Base-by-base conservation (phyloP, 2,888 invertebrate genomes). In the Lacanobia wlatinum region DNA sequence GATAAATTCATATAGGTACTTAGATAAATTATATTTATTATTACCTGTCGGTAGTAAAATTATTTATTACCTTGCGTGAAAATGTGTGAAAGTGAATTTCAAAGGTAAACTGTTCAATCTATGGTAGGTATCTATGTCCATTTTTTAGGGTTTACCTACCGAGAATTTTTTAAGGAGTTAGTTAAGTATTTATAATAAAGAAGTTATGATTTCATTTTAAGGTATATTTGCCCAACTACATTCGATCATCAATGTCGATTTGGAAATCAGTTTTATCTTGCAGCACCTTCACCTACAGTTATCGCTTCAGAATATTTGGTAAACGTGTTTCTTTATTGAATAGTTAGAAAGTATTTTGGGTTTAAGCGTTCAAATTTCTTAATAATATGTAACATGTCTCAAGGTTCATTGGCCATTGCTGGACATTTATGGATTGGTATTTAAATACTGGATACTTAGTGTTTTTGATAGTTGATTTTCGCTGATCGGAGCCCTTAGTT, bases 301-400 rank as follows among this genome's bases (percentile, higher is more conserved):
- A 67, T 2, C 16, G 58, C 43, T 48, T 40, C 38, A n/a, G 9
- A 59, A 23, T 62, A 70, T 70, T 78, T 61, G 10, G 28, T 70
- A 61, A 71, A 65, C 60, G 28, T 53, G 64, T 76, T 65, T 23
- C 46, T 38, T 12, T 63, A 78, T 28, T 43, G 21, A 71, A 46
- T 46, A 78, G 46, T 70, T 65, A 71, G 72, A 78, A 70, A 76
- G 70, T 61, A 56, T 58, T 76, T 48, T 23, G 2, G 23, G 21
- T 34, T 75, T 50, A 48, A 8, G 12, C 52, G 40, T 55, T 69
- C 60, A n/a, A 2, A 50, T 76, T 76, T 61, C n/a, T 34, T 76
- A 76, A 66, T 46, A 64, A n/a, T n/a, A n/a, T 23, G 28, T 65
- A 48, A 53, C 46, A 53, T 60, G 60, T 60, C 67, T 70, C 52